These are phyloP conservation scores for Heterocephalus glaber DNA, from an alignment of 2,113 vertebrate species.

Conservation along the genomic window DNA sequence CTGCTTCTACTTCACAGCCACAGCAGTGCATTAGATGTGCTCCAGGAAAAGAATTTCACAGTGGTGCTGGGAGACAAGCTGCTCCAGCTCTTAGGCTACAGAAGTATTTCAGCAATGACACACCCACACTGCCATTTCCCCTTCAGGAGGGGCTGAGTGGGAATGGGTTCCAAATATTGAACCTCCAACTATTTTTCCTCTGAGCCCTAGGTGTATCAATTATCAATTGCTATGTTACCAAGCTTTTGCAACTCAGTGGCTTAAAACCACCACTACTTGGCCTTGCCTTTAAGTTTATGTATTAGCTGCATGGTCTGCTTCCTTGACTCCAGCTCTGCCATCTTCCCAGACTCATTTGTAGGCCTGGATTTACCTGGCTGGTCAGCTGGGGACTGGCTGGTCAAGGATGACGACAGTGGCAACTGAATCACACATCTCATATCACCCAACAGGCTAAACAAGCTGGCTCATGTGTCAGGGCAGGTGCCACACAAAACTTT, in stretches of 20 bases:
- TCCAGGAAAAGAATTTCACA: background rate
- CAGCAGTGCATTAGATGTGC: background rate
- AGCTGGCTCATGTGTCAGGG: background rate
- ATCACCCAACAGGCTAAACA: background rate
- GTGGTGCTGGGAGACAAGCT: background rate
- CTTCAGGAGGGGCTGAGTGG: background rate
- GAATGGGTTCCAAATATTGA: background rate
- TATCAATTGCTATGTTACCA: background rate
- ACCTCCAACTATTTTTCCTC: background rate
- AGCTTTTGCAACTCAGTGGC: background rate
- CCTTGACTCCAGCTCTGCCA: background rate
- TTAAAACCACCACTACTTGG: background rate
- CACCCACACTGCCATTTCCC: background rate
- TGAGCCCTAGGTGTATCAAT: background rate
- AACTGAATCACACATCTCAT: background rate
- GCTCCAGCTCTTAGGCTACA: background rate
- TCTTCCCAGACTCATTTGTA: background rate
- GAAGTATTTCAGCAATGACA: background rate
- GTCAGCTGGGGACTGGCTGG: background rate
- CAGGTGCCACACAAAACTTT: background rate
- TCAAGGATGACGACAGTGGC: background rate
- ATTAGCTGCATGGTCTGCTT: background rate
- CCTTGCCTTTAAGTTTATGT: background rate
- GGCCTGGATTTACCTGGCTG: background rate
- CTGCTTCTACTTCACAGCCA: background rate